Conservation (phyloP, 2,797 vertebrate species). For the Sebastes steindachneri region DNA sequence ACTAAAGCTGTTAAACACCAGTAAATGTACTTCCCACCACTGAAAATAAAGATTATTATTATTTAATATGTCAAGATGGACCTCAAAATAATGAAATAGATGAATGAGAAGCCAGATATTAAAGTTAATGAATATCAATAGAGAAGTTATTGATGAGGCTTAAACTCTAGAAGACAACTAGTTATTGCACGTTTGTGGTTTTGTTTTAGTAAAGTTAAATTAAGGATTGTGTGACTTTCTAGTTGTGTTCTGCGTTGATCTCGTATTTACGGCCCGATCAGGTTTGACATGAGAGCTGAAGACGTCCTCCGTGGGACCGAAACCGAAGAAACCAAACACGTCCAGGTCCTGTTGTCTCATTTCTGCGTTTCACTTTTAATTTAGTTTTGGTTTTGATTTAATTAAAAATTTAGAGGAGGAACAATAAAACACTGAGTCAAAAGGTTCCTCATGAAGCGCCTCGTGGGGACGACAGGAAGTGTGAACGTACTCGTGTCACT, state of each 20-base stretch:
- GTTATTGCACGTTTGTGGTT: background rate
- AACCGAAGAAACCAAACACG: background rate
- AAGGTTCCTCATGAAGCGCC: constrained; percentile 33
- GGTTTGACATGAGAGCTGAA: background rate
- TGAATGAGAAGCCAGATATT: background rate
- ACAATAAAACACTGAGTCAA: constrained; percentile 25
- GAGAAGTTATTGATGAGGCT: background rate
- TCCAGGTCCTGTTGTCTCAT: constrained; percentile 1
- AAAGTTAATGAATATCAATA: background rate
- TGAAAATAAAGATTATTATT: background rate
- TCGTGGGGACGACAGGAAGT: constrained; percentile 24
- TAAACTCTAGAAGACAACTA: background rate
- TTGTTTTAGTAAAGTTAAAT: background rate
- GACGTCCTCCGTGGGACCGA: constrained; percentile 18
- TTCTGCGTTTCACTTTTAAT: constrained; percentile 48
- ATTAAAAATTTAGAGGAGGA: constrained; percentile 31
- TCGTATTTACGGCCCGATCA: background rate
- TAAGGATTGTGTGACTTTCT: background rate
- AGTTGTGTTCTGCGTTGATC: background rate
- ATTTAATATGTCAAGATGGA: background rate
- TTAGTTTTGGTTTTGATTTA: constrained; percentile 42
- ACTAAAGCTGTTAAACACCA: background rate
- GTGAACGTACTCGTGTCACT: constrained; percentile 23
- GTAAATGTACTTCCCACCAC: background rate
- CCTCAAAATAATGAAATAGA: background rate